These are phyloP conservation scores for Capitulum mitella DNA, from an alignment of 2,888 invertebrate species.

Conservation along the genomic window DNA sequence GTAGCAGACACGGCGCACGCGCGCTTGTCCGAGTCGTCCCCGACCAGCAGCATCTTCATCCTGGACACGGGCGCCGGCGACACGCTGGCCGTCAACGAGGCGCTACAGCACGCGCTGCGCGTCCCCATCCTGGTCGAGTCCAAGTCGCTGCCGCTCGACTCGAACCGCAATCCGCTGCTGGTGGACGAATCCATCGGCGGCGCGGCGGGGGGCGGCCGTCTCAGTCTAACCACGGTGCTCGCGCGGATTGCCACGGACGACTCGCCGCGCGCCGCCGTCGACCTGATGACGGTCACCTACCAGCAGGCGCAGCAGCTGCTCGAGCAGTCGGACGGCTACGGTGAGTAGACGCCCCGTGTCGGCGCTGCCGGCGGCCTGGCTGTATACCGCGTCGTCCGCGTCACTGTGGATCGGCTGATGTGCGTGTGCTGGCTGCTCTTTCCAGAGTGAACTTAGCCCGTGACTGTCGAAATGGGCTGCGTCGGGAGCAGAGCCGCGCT, in stretches of 20 bases:
- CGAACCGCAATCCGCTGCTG: slow-evolving; percentile 5
- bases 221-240: slow-evolving; percentile 10
- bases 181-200: neutral
- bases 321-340: neutral
- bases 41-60: neutral
- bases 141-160: slow-evolving; percentile 12
- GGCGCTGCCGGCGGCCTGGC: too few species aligned
- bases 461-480: too few species aligned
- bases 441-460: too few species aligned
- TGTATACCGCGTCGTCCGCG: too few species aligned
- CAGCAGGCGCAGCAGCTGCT: neutral
- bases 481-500: too few species aligned
- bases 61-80: slow-evolving; percentile 2
- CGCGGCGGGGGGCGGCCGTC: neutral
- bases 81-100: slow-evolving; percentile 3
- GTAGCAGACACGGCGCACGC: neutral
- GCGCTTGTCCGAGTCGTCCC: neutral
- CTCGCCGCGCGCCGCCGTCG: neutral
- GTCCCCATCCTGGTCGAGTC: slow-evolving; percentile 16
- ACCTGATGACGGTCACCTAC: slow-evolving; percentile 9
- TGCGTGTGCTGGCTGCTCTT: too few species aligned
- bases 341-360: too few species aligned
- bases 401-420: too few species aligned
- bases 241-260: neutral
- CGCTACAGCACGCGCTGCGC: neutral